These are phyloP conservation scores for Vireo altiloquus DNA, from an alignment of 2,113 vertebrate genomes.

Conservation along the genomic window DNA sequence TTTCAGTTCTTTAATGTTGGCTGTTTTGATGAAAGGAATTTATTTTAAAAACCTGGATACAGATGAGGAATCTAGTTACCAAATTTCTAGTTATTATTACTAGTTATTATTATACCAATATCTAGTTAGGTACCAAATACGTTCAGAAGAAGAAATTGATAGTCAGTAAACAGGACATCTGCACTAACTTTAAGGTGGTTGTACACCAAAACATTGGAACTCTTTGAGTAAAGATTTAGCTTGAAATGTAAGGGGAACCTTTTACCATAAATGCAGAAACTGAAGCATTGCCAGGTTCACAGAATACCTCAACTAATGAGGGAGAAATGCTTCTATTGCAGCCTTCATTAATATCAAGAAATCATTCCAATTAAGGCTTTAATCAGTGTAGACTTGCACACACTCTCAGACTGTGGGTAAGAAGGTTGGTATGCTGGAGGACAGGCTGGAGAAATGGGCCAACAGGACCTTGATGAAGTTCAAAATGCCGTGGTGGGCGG, in stretches of 20 bases:
- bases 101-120: too few species aligned
- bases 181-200: neutral
- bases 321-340: neutral
- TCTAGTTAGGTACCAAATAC: neutral
- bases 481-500: too few species aligned
- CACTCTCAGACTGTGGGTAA: neutral
- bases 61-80: neutral
- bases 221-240: neutral
- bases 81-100: too few species aligned
- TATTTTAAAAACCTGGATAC: neutral
- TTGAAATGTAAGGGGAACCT: neutral
- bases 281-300: neutral
- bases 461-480: neutral
- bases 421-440: neutral
- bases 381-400: neutral
- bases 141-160: neutral
- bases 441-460: neutral
- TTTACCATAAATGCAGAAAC: neutral
- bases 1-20: neutral
- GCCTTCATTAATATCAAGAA: neutral
- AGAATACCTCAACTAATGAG: neutral
- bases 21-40: neutral
- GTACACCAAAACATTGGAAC: neutral
- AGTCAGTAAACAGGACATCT: neutral
- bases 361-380: neutral